Base-by-base conservation (phyloP, 2,797 vertebrate genomes). In the Sebastes oblongus region DNA sequence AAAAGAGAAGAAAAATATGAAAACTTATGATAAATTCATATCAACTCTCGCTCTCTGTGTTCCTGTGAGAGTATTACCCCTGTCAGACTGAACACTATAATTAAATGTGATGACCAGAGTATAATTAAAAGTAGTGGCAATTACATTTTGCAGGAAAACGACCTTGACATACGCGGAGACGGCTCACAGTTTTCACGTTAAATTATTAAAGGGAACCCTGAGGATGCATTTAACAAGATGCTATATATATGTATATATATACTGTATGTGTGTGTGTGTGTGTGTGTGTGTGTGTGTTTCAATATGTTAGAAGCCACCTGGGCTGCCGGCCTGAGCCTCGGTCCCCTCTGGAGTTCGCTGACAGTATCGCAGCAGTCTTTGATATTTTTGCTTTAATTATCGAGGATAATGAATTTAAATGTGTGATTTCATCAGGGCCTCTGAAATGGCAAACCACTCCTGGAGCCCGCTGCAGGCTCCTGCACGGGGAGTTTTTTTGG, bases 321-420 rank as follows among this genome's bases (percentile, higher is more conserved):
- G 55, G 83, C 68, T 66, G 54, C 65, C 24, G 73, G 58, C 66
- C 80, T 9, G 1, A 67, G 73, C 60, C 67, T 18, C 42, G 1
- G 30, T 70, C 81, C 42, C 84, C 87, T 14, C 52, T 9, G 80
- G 86, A 84, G 74, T 54, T 90, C 39, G 2, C 42, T 72, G 34
- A 81, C 36, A 39, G 66, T 66, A 73, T 69, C 66, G 8, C 78
- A 69, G 86, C 77, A 77, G 30, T n/a, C 86, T 88, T 72, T 88
- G 72, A 78, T 81, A 88, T 86, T 83, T 90, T 89, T 83, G 74
- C 88, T 91, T 91, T 89, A 91, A 91, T 93, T 92, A 91, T 86
- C 80, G 82, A 86, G 66, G 84, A 87, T 90, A 89, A 92, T 91
- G 74, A 86, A 88, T 89, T 88, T 83, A 85, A 88, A 90, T 89